Percentiles rank a stretch among this genome's conserved stretches.
Evolutionary conservation across 2,113 vertebrate genomes (phyloP).

Genomic region (Thunnus maccoyii): DNA sequence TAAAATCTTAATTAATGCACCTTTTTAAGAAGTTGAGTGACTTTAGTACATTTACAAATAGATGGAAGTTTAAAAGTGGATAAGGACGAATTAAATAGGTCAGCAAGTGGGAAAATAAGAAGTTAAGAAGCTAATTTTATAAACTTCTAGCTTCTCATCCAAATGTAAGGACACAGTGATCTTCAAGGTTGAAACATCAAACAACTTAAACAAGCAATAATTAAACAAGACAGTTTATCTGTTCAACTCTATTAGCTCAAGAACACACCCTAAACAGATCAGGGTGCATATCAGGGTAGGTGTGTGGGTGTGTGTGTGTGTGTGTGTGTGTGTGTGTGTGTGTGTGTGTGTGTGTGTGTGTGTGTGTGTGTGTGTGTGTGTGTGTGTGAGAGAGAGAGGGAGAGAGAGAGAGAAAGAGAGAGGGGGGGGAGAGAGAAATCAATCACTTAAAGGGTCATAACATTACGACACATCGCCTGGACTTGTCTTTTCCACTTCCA

Average conservation of each 20-base stretch:
- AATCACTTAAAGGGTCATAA: conserved; percentile 49
- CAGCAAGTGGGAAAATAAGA: too few relatives aligned
- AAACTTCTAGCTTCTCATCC: too few relatives aligned
- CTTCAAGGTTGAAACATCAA: background rate
- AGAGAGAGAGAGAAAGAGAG: too few relatives aligned
- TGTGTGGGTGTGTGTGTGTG: background rate
- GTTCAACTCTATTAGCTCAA: background rate
- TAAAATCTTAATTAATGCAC: too few relatives aligned
- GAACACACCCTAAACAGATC: conserved; percentile 9
- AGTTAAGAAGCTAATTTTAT: too few relatives aligned
- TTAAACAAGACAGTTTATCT: background rate
- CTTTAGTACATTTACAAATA: too few relatives aligned
- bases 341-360: too few relatives aligned
- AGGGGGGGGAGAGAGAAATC: background rate
- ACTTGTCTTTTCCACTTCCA: background rate
- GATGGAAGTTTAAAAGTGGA: too few relatives aligned
- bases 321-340: background rate
- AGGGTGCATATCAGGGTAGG: background rate
- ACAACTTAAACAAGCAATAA: background rate
- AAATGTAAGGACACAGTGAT: background rate
- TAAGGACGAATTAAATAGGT: too few relatives aligned
- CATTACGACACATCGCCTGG: background rate
- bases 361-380: too few relatives aligned
- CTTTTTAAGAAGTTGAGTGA: too few relatives aligned
- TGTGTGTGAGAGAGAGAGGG: too few relatives aligned